phyloP scores from a whole-genome alignment of 2,888 invertebrate genomes.

The Ennomos erosarius region DNA sequence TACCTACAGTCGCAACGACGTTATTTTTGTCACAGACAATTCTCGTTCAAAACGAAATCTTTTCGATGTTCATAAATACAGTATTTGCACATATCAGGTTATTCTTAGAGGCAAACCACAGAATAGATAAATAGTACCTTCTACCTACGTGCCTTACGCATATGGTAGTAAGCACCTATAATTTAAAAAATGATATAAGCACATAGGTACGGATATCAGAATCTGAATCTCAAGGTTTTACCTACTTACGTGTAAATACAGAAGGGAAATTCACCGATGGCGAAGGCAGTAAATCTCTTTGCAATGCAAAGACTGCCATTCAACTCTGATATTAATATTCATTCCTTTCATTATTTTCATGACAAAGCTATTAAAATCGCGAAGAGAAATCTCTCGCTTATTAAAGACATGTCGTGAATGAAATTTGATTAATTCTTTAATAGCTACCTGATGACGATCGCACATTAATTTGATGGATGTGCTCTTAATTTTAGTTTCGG shows the following conservation, averaged over 20 bases:
- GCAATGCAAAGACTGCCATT: conserved; percentile 72
- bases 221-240: too few relatives aligned
- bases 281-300: conserved; percentile 60
- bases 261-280: conserved; percentile 5
- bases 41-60: too few relatives aligned
- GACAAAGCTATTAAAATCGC: conserved; percentile 71
- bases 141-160: too few relatives aligned
- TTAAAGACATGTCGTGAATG: conserved; percentile 61
- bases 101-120: too few relatives aligned
- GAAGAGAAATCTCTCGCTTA: conserved; percentile 47
- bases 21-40: too few relatives aligned
- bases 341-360: conserved; percentile 70
- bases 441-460: conserved; percentile 33
- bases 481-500: conserved; percentile 4
- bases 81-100: too few relatives aligned
- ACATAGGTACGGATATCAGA: too few relatives aligned
- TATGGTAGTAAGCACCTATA: too few relatives aligned
- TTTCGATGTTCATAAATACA: too few relatives aligned
- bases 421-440: conserved; percentile 59
- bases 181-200: too few relatives aligned
- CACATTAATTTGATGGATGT: conserved; percentile 7
- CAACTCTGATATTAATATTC: conserved; percentile 73
- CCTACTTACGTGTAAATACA: conserved; percentile 8
- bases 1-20: too few relatives aligned
- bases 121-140: too few relatives aligned